Conservation (phyloP, 2,888 invertebrate genomes). For the Leptopterna dolabrata region DNA sequence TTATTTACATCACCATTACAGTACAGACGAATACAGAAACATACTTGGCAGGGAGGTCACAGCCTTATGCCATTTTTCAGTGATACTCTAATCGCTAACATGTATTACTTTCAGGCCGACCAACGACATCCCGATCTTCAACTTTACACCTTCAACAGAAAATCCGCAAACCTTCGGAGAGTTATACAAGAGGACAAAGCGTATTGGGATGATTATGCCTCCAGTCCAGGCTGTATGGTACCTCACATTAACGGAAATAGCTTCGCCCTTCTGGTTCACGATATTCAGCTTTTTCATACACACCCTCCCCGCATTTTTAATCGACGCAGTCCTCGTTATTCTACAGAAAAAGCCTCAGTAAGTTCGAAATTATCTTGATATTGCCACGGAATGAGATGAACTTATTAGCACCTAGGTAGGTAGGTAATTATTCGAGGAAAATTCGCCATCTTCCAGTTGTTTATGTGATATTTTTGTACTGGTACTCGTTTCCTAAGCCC, state of each 20-base stretch:
- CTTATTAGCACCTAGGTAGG: too few species aligned
- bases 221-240: slow-evolving; percentile 66
- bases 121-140: slow-evolving; percentile 74
- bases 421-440: too few species aligned
- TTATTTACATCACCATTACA: too few species aligned
- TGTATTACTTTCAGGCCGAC: slow-evolving; percentile 19
- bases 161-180: slow-evolving; percentile 85
- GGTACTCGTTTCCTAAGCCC: too few species aligned
- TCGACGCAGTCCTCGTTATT: slow-evolving; percentile 71
- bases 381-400: too few species aligned
- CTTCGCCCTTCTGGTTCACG: slow-evolving; percentile 69
- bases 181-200: slow-evolving; percentile 71
- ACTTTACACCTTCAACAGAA: slow-evolving; percentile 83
- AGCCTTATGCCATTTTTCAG: too few species aligned
- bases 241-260: slow-evolving; percentile 72
- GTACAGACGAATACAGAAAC: too few species aligned
- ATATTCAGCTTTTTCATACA: slow-evolving; percentile 76
- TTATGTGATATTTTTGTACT: too few species aligned
- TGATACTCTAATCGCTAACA: too few species aligned
- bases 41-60: too few species aligned
- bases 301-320: slow-evolving; percentile 76
- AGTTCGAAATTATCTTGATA: not conserved
- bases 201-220: slow-evolving; percentile 67
- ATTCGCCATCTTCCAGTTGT: too few species aligned
- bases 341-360: slow-evolving; percentile 56